Percentiles rank a stretch among this genome's conserved stretches.
Evolutionary conservation across 2,113 vertebrate species (phyloP).

Genomic region (Erpornis zantholeuca): DNA sequence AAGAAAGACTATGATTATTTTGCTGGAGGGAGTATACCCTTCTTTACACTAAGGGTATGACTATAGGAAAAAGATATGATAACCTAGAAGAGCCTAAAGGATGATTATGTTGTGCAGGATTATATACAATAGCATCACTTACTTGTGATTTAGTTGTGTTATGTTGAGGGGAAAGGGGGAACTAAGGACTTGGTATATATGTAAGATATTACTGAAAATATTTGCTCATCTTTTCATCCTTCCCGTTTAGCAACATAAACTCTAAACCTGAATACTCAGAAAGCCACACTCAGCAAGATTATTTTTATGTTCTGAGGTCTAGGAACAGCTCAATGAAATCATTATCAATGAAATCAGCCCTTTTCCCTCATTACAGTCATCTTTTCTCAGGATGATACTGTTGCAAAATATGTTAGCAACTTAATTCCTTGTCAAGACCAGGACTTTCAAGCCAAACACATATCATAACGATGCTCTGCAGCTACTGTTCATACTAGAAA

Average conservation of each 20-base stretch:
- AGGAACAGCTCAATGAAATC: not conserved
- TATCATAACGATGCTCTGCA: not conserved
- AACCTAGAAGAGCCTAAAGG: not conserved
- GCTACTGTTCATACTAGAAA: not conserved
- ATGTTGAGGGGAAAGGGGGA: not conserved
- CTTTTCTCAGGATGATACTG: not conserved
- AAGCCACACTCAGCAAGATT: not conserved
- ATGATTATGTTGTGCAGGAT: not conserved
- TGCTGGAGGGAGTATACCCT: not conserved
- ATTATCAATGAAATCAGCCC: too few relatives aligned
- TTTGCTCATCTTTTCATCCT: not conserved
- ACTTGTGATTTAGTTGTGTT: not conserved
- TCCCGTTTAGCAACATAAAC: not conserved
- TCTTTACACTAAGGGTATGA: not conserved
- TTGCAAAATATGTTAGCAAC: not conserved
- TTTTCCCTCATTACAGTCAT: not conserved
- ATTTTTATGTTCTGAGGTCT: not conserved
- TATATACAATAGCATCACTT: not conserved
- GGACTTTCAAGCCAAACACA: not conserved
- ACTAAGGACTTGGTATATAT: not conserved
- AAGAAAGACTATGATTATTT: not conserved
- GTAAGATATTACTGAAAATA: not conserved
- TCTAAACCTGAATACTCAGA: not conserved
- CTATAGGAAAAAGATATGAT: not conserved
- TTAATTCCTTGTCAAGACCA: not conserved